Conservation (phyloP, 2,113 vertebrate species). For the Megaceryle maxima region DNA sequence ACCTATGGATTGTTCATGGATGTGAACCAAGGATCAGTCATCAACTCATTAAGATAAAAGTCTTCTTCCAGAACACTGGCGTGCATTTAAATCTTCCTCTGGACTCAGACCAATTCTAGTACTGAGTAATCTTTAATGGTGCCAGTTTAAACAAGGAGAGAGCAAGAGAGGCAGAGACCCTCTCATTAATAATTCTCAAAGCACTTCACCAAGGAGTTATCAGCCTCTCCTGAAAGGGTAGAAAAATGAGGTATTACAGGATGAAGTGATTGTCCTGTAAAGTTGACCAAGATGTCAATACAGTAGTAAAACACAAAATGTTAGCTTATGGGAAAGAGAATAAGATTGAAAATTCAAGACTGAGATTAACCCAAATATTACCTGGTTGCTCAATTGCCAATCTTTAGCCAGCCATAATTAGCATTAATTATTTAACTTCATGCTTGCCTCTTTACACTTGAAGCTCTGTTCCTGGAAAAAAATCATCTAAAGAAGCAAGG, state of each 20-base stretch:
- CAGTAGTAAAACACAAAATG: not conserved
- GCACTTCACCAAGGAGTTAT: not conserved
- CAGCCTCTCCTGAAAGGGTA: not conserved
- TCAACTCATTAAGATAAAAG: not conserved
- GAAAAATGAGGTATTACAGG: not conserved
- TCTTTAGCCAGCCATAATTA: not conserved
- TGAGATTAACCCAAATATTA: not conserved
- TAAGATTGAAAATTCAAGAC: not conserved
- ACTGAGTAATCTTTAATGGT: not conserved
- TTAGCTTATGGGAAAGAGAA: not conserved
- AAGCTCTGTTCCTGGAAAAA: not conserved
- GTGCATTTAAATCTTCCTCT: not conserved
- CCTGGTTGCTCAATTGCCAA: not conserved
- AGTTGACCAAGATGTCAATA: not conserved
- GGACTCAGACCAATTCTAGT: not conserved
- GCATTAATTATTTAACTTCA: slow-evolving; percentile 3
- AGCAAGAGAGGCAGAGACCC: not conserved
- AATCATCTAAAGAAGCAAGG: not conserved
- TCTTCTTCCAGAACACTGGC: not conserved
- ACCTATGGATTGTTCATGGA: not conserved
- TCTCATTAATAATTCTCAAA: not conserved
- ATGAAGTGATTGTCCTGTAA: not conserved
- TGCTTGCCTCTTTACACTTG: not conserved
- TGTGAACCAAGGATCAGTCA: not conserved
- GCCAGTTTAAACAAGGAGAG: not conserved